Evolutionary conservation across 2,797 vertebrate genomes (phyloP).

Genomic region (Chiroxiphia lanceolata): DNA sequence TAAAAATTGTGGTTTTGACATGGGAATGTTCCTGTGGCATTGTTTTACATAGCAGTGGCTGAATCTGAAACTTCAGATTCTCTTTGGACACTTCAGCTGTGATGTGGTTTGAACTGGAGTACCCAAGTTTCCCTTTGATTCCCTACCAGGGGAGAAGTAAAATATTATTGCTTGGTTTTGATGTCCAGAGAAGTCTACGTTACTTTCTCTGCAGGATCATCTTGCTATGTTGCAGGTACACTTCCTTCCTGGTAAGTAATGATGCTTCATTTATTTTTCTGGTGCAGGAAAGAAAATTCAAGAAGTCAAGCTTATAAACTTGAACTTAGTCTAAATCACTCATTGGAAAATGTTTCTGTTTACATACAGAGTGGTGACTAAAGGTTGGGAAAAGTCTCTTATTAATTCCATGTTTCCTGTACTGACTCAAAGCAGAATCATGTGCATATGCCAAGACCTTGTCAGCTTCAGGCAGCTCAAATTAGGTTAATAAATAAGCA

Average conservation of each 20-base stretch:
- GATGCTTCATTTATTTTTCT: neutral
- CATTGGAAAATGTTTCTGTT: neutral
- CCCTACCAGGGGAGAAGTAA: conserved; percentile 20
- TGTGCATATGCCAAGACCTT: neutral
- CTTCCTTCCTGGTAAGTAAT: neutral
- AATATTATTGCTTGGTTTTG: conserved; percentile 13
- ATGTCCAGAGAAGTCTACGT: neutral
- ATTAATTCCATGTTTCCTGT: neutral
- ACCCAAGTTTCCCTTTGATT: conserved; percentile 8
- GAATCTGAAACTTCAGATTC: conserved; percentile 51
- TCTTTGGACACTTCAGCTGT: conserved; percentile 29
- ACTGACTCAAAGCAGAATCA: neutral
- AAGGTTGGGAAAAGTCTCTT: neutral
- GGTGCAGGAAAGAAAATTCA: neutral
- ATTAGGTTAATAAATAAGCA: neutral
- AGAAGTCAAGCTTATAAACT: neutral
- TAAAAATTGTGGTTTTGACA: conserved; percentile 49
- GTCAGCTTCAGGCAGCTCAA: neutral
- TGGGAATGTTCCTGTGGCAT: conserved; percentile 48
- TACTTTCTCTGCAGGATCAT: neutral
- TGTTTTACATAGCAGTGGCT: conserved; percentile 50
- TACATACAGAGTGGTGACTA: neutral
- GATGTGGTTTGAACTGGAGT: conserved; percentile 51
- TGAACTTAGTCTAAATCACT: neutral
- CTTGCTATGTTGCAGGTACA: neutral